Evolutionary conservation across 2,797 vertebrate species (phyloP), one percentile per base, ranked within the genome.

Genomic region (Poecilia velifera): DNA sequence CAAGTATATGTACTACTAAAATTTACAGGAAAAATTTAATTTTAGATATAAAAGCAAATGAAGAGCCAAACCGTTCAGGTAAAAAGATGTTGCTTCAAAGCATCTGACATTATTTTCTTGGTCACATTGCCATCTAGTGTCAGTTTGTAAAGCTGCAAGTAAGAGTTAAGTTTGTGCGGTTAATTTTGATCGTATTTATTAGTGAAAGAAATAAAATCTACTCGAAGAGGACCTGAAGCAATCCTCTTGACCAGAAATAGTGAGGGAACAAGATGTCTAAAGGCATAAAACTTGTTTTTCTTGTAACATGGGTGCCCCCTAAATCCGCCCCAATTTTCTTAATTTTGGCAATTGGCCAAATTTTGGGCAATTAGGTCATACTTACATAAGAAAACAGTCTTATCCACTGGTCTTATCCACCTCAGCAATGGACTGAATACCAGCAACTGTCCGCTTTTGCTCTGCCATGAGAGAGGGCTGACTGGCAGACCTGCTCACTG

Each of bases 101-200:
- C 4, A n/a, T 68, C 57, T 5, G 0, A 57, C 25, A 62, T n/a
- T 3, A 12, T 59, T 13, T n/a, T 49, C 45, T 78, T 72, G 25
- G 45, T 2, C 51, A 83, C 36, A 81, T 64, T 79, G 68, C 76
- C 88, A 84, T 84, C 89, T 87, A 83, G 82, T 79, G 86, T 75
- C 0, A 0, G 59, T 8, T 71, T 66, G 18, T 79, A 80, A 22
- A 82, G n/a, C 72, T 72, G 39, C 13, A 41, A 41, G 34, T 66
- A 20, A 22, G 36, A 25, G 20, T 68, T 68, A 22, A 7, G 36
- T 68, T 41, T 22, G 1, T 39, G 36, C 16, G 4, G 34, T 22
- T 20, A 66, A 66, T 43, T 45, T n/a, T n/a, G 12, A 43, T 71
- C 6, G 1, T 14, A 45, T 71, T n/a, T 43, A 45, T 16, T 6